Percentiles rank a stretch among this genome's conserved stretches.
These are phyloP conservation scores for Drosophila ambigua DNA, from an alignment of 1,140 invertebrate species.

Conservation along the genomic window DNA sequence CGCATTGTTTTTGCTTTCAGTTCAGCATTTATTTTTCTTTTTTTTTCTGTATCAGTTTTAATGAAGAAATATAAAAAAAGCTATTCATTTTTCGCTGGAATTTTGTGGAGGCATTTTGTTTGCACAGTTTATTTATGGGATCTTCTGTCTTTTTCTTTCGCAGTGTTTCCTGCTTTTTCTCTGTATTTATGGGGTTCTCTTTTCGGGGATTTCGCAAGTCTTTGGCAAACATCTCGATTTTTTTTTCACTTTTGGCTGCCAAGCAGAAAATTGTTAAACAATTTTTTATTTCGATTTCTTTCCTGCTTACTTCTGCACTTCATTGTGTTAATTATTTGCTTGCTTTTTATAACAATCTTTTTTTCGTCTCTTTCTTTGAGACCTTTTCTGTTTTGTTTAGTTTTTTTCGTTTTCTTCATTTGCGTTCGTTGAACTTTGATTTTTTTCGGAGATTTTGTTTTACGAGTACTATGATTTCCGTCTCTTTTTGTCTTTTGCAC, in stretches of 20 bases:
- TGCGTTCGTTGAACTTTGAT: slow-evolving; percentile 57
- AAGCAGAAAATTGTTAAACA: slow-evolving; percentile 41
- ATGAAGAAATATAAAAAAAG: slow-evolving; percentile 27
- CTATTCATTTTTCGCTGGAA: slow-evolving; percentile 44
- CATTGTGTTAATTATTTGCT: slow-evolving; percentile 63
- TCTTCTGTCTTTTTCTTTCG: slow-evolving; percentile 3
- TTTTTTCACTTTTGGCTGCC: slow-evolving; percentile 34
- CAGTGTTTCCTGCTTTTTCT: background rate
- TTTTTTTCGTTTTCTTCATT: slow-evolving; percentile 33
- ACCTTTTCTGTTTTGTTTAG: slow-evolving; percentile 38
- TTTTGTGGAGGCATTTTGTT: slow-evolving; percentile 17
- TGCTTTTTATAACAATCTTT: slow-evolving; percentile 32
- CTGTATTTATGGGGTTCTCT: background rate
- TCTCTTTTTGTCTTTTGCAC: slow-evolving; percentile 43
- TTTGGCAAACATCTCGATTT: slow-evolving; percentile 50
- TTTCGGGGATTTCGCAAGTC: slow-evolving; percentile 26
- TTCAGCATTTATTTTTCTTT: slow-evolving; percentile 17
- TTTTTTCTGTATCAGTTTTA: slow-evolving; percentile 15
- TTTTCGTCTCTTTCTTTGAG: slow-evolving; percentile 34
- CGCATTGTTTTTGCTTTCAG: slow-evolving; percentile 15
- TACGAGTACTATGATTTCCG: slow-evolving; percentile 26
- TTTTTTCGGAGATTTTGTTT: slow-evolving; percentile 42
- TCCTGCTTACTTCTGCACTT: slow-evolving; percentile 49
- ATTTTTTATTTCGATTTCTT: slow-evolving; percentile 44
- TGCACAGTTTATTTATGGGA: slow-evolving; percentile 7